A percentile compares a stretch with the other conserved stretches of the same genome.
Evolutionary conservation across 2,113 vertebrate genomes (phyloP).

Genomic region (Caretta caretta): DNA sequence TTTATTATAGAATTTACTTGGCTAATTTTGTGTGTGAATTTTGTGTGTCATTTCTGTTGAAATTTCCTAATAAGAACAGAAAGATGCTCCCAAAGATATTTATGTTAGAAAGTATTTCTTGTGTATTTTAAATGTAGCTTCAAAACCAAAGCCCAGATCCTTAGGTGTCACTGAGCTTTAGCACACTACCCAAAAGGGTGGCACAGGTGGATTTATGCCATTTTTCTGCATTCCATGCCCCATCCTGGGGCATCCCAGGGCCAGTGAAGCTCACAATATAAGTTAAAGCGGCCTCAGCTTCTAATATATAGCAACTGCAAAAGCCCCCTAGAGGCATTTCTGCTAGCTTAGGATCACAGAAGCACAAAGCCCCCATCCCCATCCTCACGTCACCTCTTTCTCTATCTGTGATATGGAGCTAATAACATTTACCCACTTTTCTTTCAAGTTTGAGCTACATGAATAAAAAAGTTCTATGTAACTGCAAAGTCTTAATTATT

Average conservation of each 20-base stretch:
- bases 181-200: not conserved
- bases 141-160: not conserved
- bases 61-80: not conserved
- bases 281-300: not conserved
- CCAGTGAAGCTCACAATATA: not conserved
- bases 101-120: not conserved
- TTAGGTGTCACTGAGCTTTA: not conserved
- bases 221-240: not conserved
- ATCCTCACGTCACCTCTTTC: not conserved
- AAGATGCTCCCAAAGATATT: not conserved
- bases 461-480: not conserved
- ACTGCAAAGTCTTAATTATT: not conserved
- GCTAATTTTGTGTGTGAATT: not conserved
- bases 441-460: not conserved
- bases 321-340: not conserved
- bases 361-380: not conserved
- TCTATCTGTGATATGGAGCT: not conserved
- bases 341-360: not conserved
- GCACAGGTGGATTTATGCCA: not conserved
- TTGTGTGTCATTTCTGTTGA: not conserved
- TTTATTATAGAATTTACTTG: not conserved
- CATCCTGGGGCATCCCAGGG: not conserved
- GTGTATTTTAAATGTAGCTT: not conserved
- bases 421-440: not conserved
- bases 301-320: not conserved